Conservation (phyloP, 2,113 vertebrate species). For the Amazona guildingii region DNA sequence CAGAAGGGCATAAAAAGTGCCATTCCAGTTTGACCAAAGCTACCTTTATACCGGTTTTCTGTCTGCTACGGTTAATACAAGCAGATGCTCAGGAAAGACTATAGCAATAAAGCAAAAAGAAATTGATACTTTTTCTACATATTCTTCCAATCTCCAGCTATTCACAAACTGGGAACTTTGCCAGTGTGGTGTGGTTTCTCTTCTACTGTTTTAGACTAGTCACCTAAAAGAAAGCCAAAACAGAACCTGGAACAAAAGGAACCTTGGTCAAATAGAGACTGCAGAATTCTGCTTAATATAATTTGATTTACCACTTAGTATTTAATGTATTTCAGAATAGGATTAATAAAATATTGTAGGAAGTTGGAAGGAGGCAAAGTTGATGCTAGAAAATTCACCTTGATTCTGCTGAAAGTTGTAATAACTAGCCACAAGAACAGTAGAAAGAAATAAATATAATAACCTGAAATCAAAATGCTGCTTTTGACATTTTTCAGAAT, state of each 20-base stretch:
- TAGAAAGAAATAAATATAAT: background rate
- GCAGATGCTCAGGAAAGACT: background rate
- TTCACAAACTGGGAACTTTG: background rate
- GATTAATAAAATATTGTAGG: background rate
- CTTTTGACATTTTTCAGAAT: background rate
- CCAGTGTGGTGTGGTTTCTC: background rate
- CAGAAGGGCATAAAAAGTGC: background rate
- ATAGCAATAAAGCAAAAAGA: background rate
- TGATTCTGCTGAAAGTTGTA: background rate
- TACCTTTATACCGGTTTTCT: background rate
- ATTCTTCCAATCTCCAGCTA: background rate
- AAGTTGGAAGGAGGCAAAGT: background rate
- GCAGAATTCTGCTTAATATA: background rate
- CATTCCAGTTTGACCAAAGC: background rate
- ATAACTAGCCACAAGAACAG: background rate
- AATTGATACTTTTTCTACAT: background rate
- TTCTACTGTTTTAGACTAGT: background rate
- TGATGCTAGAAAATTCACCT: background rate
- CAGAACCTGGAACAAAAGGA: background rate
- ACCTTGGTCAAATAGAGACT: background rate
- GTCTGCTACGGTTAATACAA: background rate
- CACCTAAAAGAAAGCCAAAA: background rate
- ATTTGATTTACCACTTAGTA: background rate
- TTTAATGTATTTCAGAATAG: background rate
- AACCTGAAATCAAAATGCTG: background rate